Conservation (phyloP, 2,113 vertebrate genomes). For the Zosterops hypoxanthus region DNA sequence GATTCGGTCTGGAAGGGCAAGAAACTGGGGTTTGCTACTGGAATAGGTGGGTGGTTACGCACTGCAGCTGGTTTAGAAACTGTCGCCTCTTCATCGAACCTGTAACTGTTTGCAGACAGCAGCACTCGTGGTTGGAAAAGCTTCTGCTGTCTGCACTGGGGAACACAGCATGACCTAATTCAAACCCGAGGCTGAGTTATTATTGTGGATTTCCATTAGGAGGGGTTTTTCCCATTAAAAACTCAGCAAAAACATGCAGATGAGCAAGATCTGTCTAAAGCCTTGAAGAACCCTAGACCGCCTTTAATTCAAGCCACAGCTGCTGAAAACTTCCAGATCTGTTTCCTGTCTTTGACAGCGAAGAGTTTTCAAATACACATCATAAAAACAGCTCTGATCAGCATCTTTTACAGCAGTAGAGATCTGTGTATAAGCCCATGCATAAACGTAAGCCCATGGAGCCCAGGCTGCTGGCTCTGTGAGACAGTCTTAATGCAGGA, state of each 20-base stretch:
- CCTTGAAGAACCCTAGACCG: background rate
- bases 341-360: background rate
- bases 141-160: background rate
- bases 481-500: background rate
- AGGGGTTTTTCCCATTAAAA: background rate
- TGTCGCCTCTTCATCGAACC: background rate
- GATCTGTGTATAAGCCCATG: background rate
- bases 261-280: background rate
- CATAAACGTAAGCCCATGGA: background rate
- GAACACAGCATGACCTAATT: background rate
- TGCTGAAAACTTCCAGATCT: background rate
- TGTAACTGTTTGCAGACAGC: background rate
- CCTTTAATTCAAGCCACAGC: background rate
- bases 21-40: background rate
- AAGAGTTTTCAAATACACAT: background rate
- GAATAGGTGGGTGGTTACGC: accelerated
- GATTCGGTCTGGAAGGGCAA: slow-evolving; percentile 84
- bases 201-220: background rate
- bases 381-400: background rate
- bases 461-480: background rate
- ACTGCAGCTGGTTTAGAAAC: background rate
- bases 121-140: background rate
- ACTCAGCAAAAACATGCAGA: background rate
- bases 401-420: background rate
- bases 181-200: background rate